Conservation (phyloP, 2,888 invertebrate genomes). For the Physocephala rufipes region DNA sequence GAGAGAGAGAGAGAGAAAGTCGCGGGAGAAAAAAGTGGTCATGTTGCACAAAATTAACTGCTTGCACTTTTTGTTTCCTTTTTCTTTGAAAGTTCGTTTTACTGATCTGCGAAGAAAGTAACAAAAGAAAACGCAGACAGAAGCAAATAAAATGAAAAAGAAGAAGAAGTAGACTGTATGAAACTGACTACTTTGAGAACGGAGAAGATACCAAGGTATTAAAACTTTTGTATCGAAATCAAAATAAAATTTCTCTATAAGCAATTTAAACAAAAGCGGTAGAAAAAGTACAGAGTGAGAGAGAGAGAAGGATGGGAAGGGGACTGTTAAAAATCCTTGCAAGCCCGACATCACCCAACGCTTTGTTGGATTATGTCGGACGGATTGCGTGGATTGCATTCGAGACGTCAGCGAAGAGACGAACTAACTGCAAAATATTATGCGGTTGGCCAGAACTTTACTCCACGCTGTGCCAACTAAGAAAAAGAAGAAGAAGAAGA, state of each 20-base stretch:
- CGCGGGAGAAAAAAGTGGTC: not conserved
- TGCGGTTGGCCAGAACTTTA: constrained; percentile 27
- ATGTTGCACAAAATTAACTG: constrained; percentile 9
- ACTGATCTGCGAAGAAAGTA: not conserved
- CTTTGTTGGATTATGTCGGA: constrained; percentile 15
- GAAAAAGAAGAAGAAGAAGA: too few relatives aligned
- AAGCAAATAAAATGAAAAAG: constrained; percentile 7
- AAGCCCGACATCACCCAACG: constrained; percentile 19
- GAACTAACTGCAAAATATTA: not conserved
- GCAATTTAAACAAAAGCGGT: not conserved
- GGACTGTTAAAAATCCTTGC: constrained; percentile 9
- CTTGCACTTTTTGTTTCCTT: constrained; percentile 7
- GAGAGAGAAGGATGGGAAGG: not conserved
- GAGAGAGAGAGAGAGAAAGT: not conserved
- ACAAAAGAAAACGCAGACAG: not conserved
- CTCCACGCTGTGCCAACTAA: constrained; percentile 24
- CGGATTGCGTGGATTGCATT: constrained; percentile 14
- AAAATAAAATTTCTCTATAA: constrained; percentile 22
- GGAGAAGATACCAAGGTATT: constrained; percentile 24
- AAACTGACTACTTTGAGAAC: not conserved
- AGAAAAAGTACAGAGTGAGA: not conserved
- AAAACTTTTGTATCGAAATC: constrained; percentile 30
- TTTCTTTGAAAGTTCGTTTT: constrained; percentile 4
- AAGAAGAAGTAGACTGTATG: not conserved
- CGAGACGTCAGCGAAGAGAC: not conserved